A percentile compares a stretch with the other conserved stretches of the same genome.
Evolutionary conservation across 1,140 invertebrate genomes (phyloP).

Genomic region (Scylla paramamosain): DNA sequence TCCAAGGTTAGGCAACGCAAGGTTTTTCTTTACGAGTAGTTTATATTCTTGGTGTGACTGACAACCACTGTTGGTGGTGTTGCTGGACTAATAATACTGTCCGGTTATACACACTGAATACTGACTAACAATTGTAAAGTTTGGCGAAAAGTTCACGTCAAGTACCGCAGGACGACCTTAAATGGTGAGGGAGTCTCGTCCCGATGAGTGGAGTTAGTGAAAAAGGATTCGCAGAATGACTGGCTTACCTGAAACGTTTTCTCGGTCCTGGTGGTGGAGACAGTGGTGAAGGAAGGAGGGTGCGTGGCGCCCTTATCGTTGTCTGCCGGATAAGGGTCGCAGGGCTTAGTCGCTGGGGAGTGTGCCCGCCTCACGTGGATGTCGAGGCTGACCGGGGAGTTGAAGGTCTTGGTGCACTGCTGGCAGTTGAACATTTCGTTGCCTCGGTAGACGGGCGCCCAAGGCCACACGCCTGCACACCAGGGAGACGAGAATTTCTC

Average conservation of each 20-base stretch:
- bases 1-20: too few relatives aligned
- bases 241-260: conserved; percentile 67
- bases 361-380: conserved; percentile 66
- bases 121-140: too few relatives aligned
- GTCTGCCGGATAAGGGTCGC: conserved; percentile 48
- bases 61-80: too few relatives aligned
- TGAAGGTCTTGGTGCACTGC: conserved; percentile 69
- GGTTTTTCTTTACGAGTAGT: too few relatives aligned
- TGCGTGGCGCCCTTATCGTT: conserved; percentile 55
- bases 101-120: too few relatives aligned
- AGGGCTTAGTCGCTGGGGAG: conserved; percentile 45
- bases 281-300: neutral
- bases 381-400: conserved; percentile 39
- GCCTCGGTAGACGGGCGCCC: conserved; percentile 58
- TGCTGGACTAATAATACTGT: too few relatives aligned
- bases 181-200: too few relatives aligned
- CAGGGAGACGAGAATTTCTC: conserved; percentile 51
- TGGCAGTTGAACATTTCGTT: conserved; percentile 59
- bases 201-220: too few relatives aligned
- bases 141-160: too few relatives aligned
- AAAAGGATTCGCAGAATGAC: too few relatives aligned
- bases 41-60: too few relatives aligned
- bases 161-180: too few relatives aligned
- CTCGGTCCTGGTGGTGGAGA: conserved; percentile 53
- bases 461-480: conserved; percentile 65